Evolutionary conservation across 2,888 invertebrate genomes (phyloP).

Genomic region (Cryptocephalus moraei): DNA sequence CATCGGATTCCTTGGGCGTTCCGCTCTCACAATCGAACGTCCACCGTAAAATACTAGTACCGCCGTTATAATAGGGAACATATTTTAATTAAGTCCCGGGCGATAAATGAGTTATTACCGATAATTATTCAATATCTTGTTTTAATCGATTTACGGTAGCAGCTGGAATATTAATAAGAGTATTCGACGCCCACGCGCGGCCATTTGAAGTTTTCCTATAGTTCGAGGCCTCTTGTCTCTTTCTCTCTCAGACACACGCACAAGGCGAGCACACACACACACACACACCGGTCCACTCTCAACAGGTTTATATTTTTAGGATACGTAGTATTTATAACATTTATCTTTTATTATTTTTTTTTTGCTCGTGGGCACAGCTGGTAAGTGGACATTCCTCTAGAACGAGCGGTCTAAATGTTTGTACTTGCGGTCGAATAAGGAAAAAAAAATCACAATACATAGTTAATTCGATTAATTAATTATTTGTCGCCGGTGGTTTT

Average conservation of each 20-base stretch:
- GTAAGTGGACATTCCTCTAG: too few species aligned
- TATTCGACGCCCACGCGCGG: slow-evolving; percentile 5
- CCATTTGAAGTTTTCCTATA: neutral
- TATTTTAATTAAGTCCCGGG: slow-evolving; percentile 25
- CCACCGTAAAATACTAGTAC: slow-evolving; percentile 1
- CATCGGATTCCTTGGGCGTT: neutral
- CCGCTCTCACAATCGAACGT: neutral
- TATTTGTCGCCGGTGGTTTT: too few species aligned
- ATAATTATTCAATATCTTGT: slow-evolving; percentile 25
- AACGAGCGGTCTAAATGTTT: too few species aligned
- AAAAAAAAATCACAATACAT: too few species aligned
- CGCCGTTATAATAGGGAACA: slow-evolving; percentile 8
- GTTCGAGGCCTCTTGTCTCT: slow-evolving; percentile 3
- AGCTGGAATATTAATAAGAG: slow-evolving; percentile 9
- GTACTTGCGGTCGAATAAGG: too few species aligned
- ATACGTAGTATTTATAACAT: neutral
- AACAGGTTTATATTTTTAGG: neutral
- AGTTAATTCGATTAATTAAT: too few species aligned
- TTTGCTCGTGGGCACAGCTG: neutral
- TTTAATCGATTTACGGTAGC: slow-evolving; percentile 24
- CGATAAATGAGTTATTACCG: slow-evolving; percentile 24
- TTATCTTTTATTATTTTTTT: neutral
- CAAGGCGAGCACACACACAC: neutral
- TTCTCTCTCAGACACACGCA: too few species aligned
- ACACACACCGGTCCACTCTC: neutral